Evolutionary conservation across 2,113 vertebrate species (phyloP), one percentile per base, ranked within the genome.

Genomic region (Sorex fumeus): DNA sequence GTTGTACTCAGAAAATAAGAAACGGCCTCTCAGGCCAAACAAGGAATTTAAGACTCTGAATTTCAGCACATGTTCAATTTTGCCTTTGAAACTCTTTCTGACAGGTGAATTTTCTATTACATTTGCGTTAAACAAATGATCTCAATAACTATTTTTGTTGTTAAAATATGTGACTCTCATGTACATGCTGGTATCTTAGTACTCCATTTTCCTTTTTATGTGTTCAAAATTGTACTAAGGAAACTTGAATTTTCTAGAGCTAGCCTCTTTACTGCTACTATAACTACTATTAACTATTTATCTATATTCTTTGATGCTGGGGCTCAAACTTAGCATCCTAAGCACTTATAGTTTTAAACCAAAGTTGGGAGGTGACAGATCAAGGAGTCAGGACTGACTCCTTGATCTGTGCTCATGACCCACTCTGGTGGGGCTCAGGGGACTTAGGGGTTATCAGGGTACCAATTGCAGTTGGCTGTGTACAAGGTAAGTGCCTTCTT

Each of bases 21-120:
- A 75, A 88, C 32, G 83, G 66, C 78, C 30, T 53, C 87, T 30
- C 50, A 71, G 7, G 84, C 76, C 81, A 74, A 60, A 45, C 85
- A 88, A 72, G 50, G 3, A 87, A 23, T 84, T 91, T 67, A 60
- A 80, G 88, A 64, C 27, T 70, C 28, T 6, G 28, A 34, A 18
- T 32, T 80, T 94, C 72, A 30, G 84, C 81, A 62, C 69, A 15
- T 84, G 40, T 87, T 80, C 62, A 16, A 23, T 53, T 92, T 69
- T 72, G 6, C 57, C 0, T 93, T 91, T 78, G 74, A 89, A 83
- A 62, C 19, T 23, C 87, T 91, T 92, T 77, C 30, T 77, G 28
- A 34, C 69, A 72, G 45, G 12, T n/a, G 3, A 66, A 45, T 75
- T 50, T 72, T 84, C 79, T 66, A 1, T 80, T 19, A 36, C 21